Evolutionary conservation across 1,140 invertebrate species (phyloP).

Genomic region (Diorhabda sublineata): DNA sequence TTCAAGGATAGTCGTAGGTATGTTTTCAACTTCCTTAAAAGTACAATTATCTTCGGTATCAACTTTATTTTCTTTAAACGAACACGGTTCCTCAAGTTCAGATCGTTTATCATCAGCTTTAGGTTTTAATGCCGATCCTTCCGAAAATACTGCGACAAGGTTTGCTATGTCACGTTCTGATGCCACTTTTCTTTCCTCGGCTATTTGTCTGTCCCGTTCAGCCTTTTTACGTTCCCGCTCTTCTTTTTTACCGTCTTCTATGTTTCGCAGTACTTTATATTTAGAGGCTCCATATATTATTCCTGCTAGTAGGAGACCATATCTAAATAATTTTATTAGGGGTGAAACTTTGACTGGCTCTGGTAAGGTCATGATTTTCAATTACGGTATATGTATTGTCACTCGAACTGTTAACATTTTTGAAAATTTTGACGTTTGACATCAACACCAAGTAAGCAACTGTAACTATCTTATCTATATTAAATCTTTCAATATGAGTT

Average conservation of each 20-base stretch:
- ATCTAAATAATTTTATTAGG: constrained; percentile 10
- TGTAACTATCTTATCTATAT: not conserved
- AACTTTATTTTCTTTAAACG: not conserved
- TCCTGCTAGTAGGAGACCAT: constrained; percentile 4
- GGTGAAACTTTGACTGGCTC: constrained; percentile 6
- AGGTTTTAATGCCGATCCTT: constrained; percentile 1
- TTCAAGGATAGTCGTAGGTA: not conserved
- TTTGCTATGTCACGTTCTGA: constrained; percentile 5
- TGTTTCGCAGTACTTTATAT: not conserved
- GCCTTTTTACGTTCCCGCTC: not conserved
- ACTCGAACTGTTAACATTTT: not conserved
- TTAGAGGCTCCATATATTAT: constrained; percentile 11
- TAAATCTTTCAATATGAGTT: not conserved
- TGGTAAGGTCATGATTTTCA: constrained; percentile 1
- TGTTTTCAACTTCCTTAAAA: not conserved
- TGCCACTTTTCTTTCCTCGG: not conserved
- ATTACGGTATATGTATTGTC: not conserved
- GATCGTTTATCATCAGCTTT: not conserved
- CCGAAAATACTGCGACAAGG: constrained; percentile 9
- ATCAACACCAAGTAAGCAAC: not conserved
- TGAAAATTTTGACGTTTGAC: not conserved
- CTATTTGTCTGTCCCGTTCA: constrained; percentile 2
- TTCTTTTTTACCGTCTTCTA: constrained; percentile 7
- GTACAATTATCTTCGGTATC: not conserved
- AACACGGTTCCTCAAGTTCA: constrained; percentile 1